These are phyloP conservation scores for Motacilla alba DNA, from an alignment of 2,113 vertebrate genomes.

Conservation along the genomic window DNA sequence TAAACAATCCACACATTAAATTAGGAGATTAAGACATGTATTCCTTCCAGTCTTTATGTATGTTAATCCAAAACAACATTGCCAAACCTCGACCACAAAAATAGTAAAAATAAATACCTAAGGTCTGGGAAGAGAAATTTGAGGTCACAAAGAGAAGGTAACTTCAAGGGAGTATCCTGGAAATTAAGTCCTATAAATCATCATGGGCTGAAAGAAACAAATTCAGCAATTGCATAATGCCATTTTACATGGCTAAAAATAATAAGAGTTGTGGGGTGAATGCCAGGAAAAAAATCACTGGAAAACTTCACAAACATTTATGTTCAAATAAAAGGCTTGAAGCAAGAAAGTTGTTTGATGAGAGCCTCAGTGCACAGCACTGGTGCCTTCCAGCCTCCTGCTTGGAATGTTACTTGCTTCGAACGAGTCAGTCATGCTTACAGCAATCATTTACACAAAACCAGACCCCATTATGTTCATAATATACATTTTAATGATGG, in stretches of 20 bases:
- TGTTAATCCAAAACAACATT: slow-evolving; percentile 26
- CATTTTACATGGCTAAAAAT: slow-evolving; percentile 65
- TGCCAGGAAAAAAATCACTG: slow-evolving; percentile 51
- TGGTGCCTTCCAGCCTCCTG: background rate
- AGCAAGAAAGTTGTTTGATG: background rate
- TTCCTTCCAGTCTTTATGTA: slow-evolving; percentile 35
- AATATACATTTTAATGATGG: background rate
- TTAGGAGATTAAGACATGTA: background rate
- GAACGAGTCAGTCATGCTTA: background rate
- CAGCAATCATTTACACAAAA: background rate
- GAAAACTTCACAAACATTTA: slow-evolving; percentile 50
- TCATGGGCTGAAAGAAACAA: slow-evolving; percentile 36
- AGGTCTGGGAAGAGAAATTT: slow-evolving; percentile 57
- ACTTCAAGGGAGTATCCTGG: slow-evolving; percentile 65
- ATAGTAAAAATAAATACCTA: slow-evolving; percentile 59
- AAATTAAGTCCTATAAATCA: slow-evolving; percentile 63
- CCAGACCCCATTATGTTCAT: background rate
- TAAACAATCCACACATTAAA: slow-evolving; percentile 38
- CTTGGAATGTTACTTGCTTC: background rate
- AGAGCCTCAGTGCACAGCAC: background rate
- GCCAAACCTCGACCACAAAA: slow-evolving; percentile 44
- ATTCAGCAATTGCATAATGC: slow-evolving; percentile 59
- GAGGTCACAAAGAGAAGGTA: slow-evolving; percentile 58
- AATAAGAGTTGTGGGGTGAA: slow-evolving; percentile 36
- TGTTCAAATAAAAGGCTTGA: slow-evolving; percentile 37